Evolutionary conservation across 2,113 vertebrate genomes (phyloP).

Genomic region (Sylvia atricapilla): DNA sequence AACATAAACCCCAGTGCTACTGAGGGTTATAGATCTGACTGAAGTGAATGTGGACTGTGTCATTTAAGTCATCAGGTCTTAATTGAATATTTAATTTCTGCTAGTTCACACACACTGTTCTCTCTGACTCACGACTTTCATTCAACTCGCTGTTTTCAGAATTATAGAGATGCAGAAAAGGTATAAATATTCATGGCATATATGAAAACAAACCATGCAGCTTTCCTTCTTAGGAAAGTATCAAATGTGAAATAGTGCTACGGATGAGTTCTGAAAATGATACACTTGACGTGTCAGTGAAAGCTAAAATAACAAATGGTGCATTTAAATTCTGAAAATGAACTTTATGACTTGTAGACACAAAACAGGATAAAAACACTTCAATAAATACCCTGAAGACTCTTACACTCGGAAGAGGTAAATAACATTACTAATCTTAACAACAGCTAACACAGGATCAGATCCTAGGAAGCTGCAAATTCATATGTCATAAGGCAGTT

Average conservation of each 20-base stretch:
- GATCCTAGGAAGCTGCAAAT: neutral
- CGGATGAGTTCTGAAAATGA: conserved; percentile 3
- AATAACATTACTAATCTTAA: neutral
- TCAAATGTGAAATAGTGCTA: conserved; percentile 23
- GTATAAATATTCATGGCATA: conserved; percentile 67
- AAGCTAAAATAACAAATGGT: neutral
- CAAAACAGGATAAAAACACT: neutral
- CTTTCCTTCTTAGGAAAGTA: conserved; percentile 46
- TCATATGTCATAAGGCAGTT: neutral
- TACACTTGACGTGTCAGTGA: neutral
- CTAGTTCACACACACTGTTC: conserved; percentile 31
- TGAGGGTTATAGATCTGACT: conserved; percentile 21
- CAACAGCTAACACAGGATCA: neutral
- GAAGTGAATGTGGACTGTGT: conserved; percentile 21
- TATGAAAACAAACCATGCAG: conserved; percentile 42
- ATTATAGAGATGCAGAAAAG: conserved; percentile 52
- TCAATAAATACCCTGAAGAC: neutral
- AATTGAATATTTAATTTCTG: conserved; percentile 60
- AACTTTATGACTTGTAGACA: neutral
- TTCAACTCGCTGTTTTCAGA: conserved; percentile 61
- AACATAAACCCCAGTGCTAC: neutral
- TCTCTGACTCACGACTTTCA: conserved; percentile 55
- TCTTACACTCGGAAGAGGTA: neutral
- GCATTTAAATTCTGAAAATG: neutral
- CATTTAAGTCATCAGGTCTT: conserved; percentile 52